Evolutionary conservation across 2,797 vertebrate genomes (phyloP), one percentile per base, ranked within the genome.

Genomic region (Manis pentadactyla): DNA sequence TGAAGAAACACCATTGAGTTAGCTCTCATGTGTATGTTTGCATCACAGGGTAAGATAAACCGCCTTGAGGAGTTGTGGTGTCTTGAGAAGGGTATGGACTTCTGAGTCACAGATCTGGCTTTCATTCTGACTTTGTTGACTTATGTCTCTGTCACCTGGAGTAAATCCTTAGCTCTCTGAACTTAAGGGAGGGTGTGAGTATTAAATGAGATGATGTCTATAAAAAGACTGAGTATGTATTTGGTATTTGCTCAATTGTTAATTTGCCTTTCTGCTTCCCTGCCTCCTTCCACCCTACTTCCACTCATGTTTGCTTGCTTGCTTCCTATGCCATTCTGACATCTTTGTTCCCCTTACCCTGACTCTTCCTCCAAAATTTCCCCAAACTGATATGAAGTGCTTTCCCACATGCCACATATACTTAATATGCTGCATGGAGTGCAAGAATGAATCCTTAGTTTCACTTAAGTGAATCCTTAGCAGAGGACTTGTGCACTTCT

Each of bases 351-450:
- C 11, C 55, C 34, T 21, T 78, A 49, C 90, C 34, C 39, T 13
- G 42, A 78, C 21, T 39, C 39, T 88, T 37, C 2, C 8, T 90
- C 31, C 21, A 79, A 39, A 31, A 57, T 14, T 59, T 42, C 18
- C 46, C 34, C 39, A 55, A 53, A 53, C 27, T n/a, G 55, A 34
- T 57, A 90, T 4, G 39, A 93, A 64, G 71, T 71, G 27, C 39
- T 95, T 95, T 92, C 19, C 29, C 14, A 17, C 77, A 81, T n/a
- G 37, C 34, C 42, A 49, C 10, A 74, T 21, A 94, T 75, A 91
- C 9, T 21, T 75, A 53, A 34, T 18, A 61, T 37, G 61, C 61
- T 61, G 6, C 55, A 66, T 8, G 2, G 31, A 90, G 92, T 59
- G 39, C 15, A 84, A 17, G 73, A 87, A 8, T 55, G 23, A 81